Conservation (phyloP, 2,888 invertebrate species). For the Periphyllus acericola region DNA sequence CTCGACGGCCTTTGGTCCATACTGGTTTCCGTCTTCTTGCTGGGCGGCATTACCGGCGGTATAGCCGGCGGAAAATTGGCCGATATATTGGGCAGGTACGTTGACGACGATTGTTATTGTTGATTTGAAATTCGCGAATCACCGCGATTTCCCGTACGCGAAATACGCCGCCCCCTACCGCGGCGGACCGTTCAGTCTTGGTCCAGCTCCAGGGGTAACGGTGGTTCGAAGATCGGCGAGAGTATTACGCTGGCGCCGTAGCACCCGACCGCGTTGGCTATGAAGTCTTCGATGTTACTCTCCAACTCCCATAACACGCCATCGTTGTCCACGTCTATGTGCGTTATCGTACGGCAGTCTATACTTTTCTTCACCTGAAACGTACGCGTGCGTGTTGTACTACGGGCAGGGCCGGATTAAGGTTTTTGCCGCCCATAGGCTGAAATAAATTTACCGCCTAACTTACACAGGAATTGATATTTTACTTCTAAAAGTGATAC, state of each 20-base stretch:
- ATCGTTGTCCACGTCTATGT: constrained; percentile 65
- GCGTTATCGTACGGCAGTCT: constrained; percentile 64
- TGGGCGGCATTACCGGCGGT: constrained; percentile 90
- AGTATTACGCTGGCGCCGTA: constrained; percentile 43
- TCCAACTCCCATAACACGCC: constrained; percentile 65
- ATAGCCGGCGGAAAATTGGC: constrained; percentile 82
- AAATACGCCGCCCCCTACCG: background rate
- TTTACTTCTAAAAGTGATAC: no score
- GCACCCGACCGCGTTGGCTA: constrained; percentile 74
- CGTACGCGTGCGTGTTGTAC: no score
- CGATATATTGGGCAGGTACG: constrained; percentile 78
- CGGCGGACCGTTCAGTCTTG: background rate
- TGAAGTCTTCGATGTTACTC: constrained; percentile 67
- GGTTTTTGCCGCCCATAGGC: no score
- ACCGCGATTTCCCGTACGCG: no score
- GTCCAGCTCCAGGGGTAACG: background rate
- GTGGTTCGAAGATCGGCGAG: constrained; percentile 4
- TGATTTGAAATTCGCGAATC: background rate
- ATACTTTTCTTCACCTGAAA: constrained; percentile 62
- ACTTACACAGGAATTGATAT: no score
- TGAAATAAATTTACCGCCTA: no score
- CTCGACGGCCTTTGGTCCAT: constrained; percentile 75
- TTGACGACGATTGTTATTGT: constrained; percentile 7
- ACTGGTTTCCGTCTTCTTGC: constrained; percentile 87
- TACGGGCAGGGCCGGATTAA: no score